Evolutionary conservation across 2,797 vertebrate genomes (phyloP), one percentile per base, ranked within the genome.

Genomic region (Sebastes elongatus): DNA sequence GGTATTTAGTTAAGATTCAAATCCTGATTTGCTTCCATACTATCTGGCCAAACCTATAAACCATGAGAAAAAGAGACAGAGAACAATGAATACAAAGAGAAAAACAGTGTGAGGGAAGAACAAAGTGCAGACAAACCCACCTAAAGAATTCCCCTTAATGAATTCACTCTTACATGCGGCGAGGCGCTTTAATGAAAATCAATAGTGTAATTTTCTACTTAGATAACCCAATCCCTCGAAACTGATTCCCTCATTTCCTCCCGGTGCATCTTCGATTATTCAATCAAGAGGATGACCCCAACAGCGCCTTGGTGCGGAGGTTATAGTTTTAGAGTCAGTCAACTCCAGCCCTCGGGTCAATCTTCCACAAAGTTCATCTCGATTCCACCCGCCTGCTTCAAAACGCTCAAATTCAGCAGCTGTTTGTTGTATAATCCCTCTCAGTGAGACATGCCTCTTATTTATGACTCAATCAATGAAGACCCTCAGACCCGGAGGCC

Each of bases 151-250:
- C 80, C 84, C 79, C 74, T 83, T 83, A 90, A 92, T 87, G 52
- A 94, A 92, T 95, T 91, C 85, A 73, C 86, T 89, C 86, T 71
- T 78, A 80, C 79, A 82, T 77, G 73, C 53, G 22, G 78, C 81
- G 73, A 14, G 76, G 76, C 61, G 20, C 81, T 85, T 90, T 90
- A 93, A 92, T 83, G 89, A 95, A 95, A 96, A 96, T 96, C 95
- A 95, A 96, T 96, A 95, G 78, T 92, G 92, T 94, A 94, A 96
- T 96, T 94, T 96, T 96, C 94, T 94, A 91, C 94, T 92, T 90
- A 94, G 92, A 95, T 93, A 94, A 93, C 85, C 92, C 92, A 93
- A 93, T 95, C 89, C 83, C 82, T 90, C 62, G 74, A 85, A 92
- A 94, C 92, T 81, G 92, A 95, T 93, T 95, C 92, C 86, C 86